phyloP scores from a whole-genome alignment of 2,797 vertebrate species.

The Gymnothorax javanicus region DNA sequence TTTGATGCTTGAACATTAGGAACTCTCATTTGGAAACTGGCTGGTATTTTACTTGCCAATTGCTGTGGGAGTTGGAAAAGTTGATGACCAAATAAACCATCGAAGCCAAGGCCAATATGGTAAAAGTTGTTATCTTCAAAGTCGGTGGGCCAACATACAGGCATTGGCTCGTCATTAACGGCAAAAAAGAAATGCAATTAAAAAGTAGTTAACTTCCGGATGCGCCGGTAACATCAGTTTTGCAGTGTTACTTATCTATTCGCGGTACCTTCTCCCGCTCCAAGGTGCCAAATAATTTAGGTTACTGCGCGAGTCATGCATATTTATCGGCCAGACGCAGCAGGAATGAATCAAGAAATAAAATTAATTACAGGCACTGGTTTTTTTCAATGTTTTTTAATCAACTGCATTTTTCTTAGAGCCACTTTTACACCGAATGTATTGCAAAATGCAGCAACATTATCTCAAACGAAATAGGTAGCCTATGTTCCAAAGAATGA shows the following conservation, averaged over 20 bases:
- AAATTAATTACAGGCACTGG: conserved; percentile 44
- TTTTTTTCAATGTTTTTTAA: conserved; percentile 31
- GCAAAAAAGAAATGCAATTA: neutral
- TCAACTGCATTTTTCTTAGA: neutral
- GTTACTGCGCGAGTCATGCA: neutral
- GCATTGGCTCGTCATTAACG: neutral
- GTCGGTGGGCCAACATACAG: neutral
- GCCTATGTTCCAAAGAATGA: conserved; percentile 6
- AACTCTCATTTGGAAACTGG: conserved; percentile 31
- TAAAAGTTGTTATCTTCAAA: neutral
- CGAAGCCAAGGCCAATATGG: neutral
- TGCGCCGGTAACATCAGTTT: neutral
- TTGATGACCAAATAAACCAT: neutral
- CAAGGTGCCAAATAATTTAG: neutral
- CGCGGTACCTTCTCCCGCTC: neutral
- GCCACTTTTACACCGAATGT: conserved; percentile 27
- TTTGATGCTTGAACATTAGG: conserved; percentile 37
- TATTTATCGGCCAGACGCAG: neutral
- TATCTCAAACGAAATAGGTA: conserved; percentile 29
- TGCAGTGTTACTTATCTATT: neutral
- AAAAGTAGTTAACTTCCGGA: neutral
- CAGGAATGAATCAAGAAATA: conserved; percentile 36
- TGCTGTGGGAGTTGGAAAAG: neutral
- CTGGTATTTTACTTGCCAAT: conserved; percentile 25
- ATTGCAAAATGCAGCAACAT: conserved; percentile 47